phyloP scores from a whole-genome alignment of 1,140 invertebrate genomes.

The Drosophila repletoides region DNA sequence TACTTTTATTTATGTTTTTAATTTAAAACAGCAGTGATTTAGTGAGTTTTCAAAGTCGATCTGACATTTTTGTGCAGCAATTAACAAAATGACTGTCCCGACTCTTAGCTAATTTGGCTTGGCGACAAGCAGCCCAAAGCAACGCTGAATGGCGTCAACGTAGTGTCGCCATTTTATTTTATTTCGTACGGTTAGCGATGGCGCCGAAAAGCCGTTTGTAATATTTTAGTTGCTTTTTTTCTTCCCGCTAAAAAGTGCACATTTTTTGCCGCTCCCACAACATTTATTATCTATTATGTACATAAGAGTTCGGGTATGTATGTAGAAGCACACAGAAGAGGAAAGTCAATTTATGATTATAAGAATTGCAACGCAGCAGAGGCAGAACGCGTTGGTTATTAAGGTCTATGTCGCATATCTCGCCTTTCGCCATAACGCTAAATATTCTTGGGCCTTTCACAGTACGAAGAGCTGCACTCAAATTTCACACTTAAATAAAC shows the following conservation, averaged over 20 bases:
- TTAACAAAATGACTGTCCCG: constrained; percentile 70
- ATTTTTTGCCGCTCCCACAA: constrained; percentile 10
- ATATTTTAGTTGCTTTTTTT: constrained; percentile 22
- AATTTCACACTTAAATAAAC: constrained; percentile 80
- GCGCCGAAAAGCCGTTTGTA: constrained; percentile 51
- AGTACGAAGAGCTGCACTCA: constrained; percentile 66
- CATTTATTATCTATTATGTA: constrained; percentile 61
- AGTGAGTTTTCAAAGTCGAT: constrained; percentile 10
- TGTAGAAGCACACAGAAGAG: background rate
- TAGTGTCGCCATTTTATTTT: constrained; percentile 60
- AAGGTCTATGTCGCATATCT: constrained; percentile 56
- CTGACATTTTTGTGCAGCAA: constrained; percentile 47
- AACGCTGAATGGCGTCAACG: constrained; percentile 37
- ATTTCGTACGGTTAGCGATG: constrained; percentile 52
- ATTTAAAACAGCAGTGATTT: constrained; percentile 50
- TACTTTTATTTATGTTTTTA: constrained; percentile 49
- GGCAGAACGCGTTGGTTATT: constrained; percentile 41
- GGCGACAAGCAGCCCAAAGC: constrained; percentile 49
- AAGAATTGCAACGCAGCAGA: background rate
- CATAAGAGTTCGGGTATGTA: no score
- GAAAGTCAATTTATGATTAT: constrained; percentile 63
- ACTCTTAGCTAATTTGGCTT: constrained; percentile 74
- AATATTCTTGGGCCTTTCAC: constrained; percentile 20
- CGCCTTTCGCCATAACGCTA: constrained; percentile 12
- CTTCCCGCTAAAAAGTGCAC: background rate